Percentiles rank a stretch among this genome's conserved stretches.
These are phyloP conservation scores for Ctenochaetus hawaiiensis DNA, from an alignment of 2,797 vertebrate species.

Conservation along the genomic window DNA sequence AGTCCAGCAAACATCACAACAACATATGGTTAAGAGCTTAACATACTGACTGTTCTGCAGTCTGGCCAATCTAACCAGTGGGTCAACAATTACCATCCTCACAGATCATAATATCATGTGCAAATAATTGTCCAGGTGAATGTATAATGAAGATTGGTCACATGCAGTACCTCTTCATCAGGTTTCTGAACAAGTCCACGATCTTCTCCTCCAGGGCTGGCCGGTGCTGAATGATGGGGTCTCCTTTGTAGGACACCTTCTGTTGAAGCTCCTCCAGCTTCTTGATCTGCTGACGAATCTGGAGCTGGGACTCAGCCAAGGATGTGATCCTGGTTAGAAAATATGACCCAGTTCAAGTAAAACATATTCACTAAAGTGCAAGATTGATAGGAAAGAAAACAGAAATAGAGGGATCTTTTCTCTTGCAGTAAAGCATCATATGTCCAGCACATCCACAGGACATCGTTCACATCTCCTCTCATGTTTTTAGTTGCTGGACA, in stretches of 20 bases:
- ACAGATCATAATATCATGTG: too few species aligned
- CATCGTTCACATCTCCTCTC: too few species aligned
- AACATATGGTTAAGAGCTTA: neutral
- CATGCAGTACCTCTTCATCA: slow-evolving; percentile 95
- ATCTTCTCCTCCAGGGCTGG: slow-evolving; percentile 98
- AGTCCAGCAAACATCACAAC: slow-evolving; percentile 3
- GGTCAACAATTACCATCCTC: too few species aligned
- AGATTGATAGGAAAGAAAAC: neutral
- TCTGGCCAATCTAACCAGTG: too few species aligned
- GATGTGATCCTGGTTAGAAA: slow-evolving; percentile 93
- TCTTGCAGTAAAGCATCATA: neutral
- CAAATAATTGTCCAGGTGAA: too few species aligned
- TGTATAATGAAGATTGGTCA: neutral
- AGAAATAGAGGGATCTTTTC: neutral
- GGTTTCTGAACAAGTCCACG: slow-evolving; percentile 95
- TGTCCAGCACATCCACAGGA: neutral
- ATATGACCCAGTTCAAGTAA: neutral
- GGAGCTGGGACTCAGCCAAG: slow-evolving; percentile 96
- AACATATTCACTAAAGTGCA: neutral
- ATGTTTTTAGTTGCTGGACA: too few species aligned
- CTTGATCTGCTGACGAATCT: slow-evolving; percentile 99
- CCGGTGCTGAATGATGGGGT: slow-evolving; percentile 97
- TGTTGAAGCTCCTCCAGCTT: slow-evolving; percentile 98
- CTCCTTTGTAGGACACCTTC: slow-evolving; percentile 98
- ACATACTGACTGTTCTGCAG: too few species aligned